Evolutionary conservation across 2,113 vertebrate genomes (phyloP), one percentile per base, ranked within the genome.

Genomic region (Apteryx mantelli): DNA sequence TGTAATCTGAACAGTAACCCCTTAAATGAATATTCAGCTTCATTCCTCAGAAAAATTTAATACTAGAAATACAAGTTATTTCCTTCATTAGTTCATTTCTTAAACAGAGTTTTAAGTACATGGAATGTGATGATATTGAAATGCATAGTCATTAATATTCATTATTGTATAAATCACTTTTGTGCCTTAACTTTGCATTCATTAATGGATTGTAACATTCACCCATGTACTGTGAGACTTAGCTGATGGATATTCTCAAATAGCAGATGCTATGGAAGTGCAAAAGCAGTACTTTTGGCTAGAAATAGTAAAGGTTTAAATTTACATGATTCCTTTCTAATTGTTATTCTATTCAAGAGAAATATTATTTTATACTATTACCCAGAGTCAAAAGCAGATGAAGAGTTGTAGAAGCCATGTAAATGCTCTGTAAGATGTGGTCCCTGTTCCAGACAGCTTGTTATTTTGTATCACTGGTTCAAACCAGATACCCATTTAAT

Each of bases 111-210:
- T 88, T 2, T 76, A 87, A 95, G 68, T 78, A 40, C 34, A 48
- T 64, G 26, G 55, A 74, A 38, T 63, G 12, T 82, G 78, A 84
- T 93, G 0, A 82, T 76, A 48, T 84, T 89, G 69, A 83, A 95
- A 55, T 78, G 32, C 3, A 26, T 66, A 24, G 25, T 91, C 15
- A 68, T 95, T 91, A 79, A 61, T 94, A 96, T 86, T 94, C 18
- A 55, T 90, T 88, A 68, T 88, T 79, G 25, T 50, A 79, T 86
- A 79, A 94, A 89, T 89, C 14, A 82, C n/a, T 91, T 76, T 82
- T 95, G 42, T 61, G 81, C 69, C 52, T 94, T 91, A 77, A 38
- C 18, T 97, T 94, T 95, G 77, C 86, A 91, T 94, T 84, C 44
- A 65, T 94, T 94, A 92, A 73, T 78, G 20, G 76, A 74, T 86